phyloP scores from a whole-genome alignment of 2,797 vertebrate genomes.

The Pagetopsis macropterus region DNA sequence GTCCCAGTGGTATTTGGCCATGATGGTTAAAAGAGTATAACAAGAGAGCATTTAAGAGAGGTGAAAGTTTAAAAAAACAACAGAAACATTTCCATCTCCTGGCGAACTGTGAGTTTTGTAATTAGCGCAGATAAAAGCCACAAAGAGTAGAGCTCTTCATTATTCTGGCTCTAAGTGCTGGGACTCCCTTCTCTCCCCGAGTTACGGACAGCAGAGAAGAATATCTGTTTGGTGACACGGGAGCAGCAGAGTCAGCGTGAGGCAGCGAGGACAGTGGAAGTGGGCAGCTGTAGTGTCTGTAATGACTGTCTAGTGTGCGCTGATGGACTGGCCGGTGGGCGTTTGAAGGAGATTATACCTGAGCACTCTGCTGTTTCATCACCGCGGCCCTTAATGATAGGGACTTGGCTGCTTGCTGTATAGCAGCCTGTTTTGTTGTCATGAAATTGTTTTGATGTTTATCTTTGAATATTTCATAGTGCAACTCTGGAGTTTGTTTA shows the following conservation, averaged over 20 bases:
- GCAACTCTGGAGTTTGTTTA: neutral
- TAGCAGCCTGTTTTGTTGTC: conserved; percentile 25
- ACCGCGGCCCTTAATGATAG: conserved; percentile 38
- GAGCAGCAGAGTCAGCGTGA: conserved; percentile 44
- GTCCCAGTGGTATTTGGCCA: conserved; percentile 4
- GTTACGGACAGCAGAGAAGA: conserved; percentile 64
- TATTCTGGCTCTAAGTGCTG: conserved; percentile 45
- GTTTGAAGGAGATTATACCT: conserved; percentile 71
- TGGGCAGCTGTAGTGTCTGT: conserved; percentile 61
- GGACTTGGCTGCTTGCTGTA: conserved; percentile 37
- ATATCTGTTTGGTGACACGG: conserved; percentile 45
- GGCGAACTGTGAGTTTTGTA: conserved; percentile 14
- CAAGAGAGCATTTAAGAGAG: conserved; percentile 37
- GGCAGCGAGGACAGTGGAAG: conserved; percentile 52
- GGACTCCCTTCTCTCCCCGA: conserved; percentile 24
- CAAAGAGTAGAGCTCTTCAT: conserved; percentile 29
- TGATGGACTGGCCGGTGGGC: conserved; percentile 64
- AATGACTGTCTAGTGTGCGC: conserved; percentile 66
- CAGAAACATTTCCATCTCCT: conserved; percentile 4
- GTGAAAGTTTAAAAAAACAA: conserved; percentile 58
- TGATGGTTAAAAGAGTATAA: conserved; percentile 28
- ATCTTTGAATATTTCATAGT: neutral
- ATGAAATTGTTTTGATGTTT: conserved; percentile 19
- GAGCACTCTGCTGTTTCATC: conserved; percentile 53
- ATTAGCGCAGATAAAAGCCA: conserved; percentile 50